Conservation (phyloP, 2,888 invertebrate genomes). For the Dexiosoma caninum region DNA sequence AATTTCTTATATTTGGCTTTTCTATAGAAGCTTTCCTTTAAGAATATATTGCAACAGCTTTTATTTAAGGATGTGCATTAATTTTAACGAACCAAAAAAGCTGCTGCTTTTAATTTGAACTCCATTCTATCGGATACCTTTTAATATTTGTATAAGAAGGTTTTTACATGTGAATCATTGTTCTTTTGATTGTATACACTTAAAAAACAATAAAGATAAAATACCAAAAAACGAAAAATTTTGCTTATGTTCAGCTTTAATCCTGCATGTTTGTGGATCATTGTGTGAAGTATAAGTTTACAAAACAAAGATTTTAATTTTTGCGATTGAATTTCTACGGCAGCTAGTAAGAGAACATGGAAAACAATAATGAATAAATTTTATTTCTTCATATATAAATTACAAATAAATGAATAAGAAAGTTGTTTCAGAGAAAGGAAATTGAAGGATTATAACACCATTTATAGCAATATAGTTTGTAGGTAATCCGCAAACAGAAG, state of each 20-base stretch:
- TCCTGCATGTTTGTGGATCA: background rate
- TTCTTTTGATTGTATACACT: background rate
- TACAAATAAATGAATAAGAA: background rate
- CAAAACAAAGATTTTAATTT: constrained; percentile 61
- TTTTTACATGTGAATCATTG: constrained; percentile 19
- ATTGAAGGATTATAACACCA: background rate
- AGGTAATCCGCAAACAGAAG: too few relatives aligned
- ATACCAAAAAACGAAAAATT: constrained; percentile 26
- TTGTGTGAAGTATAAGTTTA: constrained; percentile 8
- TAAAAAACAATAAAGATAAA: constrained; percentile 13
- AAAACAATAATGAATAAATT: constrained; percentile 28
- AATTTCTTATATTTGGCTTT: too few relatives aligned
- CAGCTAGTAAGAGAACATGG: constrained; percentile 34
- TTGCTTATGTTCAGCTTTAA: background rate
- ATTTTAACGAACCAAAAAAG: too few relatives aligned
- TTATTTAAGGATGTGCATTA: too few relatives aligned
- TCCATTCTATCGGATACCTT: background rate
- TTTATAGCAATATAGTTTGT: too few relatives aligned
- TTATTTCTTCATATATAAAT: background rate
- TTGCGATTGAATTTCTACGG: constrained; percentile 62
- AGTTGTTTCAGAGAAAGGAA: background rate
- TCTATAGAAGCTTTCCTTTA: too few relatives aligned
- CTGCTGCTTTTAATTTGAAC: too few relatives aligned
- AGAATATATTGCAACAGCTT: too few relatives aligned
- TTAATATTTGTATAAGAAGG: background rate